These are phyloP conservation scores for Antheraea pernyi DNA, from an alignment of 1,140 invertebrate species.

Conservation along the genomic window DNA sequence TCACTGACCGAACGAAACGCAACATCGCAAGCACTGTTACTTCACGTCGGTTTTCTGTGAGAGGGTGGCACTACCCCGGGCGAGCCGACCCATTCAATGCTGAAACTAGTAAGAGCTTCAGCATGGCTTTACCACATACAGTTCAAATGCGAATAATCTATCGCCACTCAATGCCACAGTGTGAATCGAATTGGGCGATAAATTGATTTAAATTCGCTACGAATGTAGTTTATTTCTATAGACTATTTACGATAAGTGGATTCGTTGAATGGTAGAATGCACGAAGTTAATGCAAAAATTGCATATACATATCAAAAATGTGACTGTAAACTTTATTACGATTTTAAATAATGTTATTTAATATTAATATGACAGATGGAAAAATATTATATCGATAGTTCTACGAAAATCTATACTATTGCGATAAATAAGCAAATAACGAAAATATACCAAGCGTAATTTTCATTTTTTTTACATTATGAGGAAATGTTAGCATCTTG, in stretches of 20 bases:
- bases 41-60: too few species aligned
- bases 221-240: constrained; percentile 1
- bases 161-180: constrained; percentile 12
- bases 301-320: background rate
- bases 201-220: constrained; percentile 19
- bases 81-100: too few species aligned
- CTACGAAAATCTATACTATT: background rate
- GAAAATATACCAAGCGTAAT: background rate
- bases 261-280: background rate
- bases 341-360: background rate
- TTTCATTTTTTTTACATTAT: background rate
- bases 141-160: constrained; percentile 17
- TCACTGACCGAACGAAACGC: too few species aligned
- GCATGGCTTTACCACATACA: too few species aligned
- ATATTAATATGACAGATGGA: background rate
- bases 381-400: background rate
- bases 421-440: background rate
- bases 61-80: too few species aligned
- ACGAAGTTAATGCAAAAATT: background rate
- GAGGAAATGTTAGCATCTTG: too few species aligned
- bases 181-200: constrained; percentile 20
- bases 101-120: too few species aligned
- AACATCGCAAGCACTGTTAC: too few species aligned
- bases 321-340: background rate
- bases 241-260: background rate